Conservation (phyloP, 2,113 vertebrate species). For the Oryzias celebensis region DNA sequence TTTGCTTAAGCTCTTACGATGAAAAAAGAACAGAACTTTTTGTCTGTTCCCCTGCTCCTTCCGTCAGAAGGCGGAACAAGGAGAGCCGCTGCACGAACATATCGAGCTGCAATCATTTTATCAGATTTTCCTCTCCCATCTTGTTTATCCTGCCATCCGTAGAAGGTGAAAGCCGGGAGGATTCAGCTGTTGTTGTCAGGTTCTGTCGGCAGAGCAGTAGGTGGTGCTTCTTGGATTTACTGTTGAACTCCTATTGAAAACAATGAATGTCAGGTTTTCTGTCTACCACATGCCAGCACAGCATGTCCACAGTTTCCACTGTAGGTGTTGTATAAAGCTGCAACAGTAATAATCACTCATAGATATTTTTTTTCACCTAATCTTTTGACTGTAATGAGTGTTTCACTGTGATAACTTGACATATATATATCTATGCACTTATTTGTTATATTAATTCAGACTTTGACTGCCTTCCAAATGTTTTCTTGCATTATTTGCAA, state of each 20-base stretch:
- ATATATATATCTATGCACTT: neutral
- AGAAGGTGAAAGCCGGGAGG: conserved; percentile 30
- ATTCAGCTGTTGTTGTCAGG: conserved; percentile 45
- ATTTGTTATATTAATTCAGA: neutral
- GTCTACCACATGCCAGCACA: conserved; percentile 26
- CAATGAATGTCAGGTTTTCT: conserved; percentile 42
- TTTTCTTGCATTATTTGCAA: neutral
- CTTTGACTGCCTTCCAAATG: neutral
- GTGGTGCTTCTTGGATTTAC: conserved; percentile 51
- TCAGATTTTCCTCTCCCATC: conserved; percentile 13
- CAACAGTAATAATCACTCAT: neutral
- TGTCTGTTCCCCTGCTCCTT: neutral
- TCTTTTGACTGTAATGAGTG: neutral
- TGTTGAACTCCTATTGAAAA: conserved; percentile 39
- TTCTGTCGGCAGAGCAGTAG: conserved; percentile 43
- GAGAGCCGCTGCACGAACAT: conserved; percentile 22
- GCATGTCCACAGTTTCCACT: neutral
- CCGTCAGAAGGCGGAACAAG: conserved; percentile 3
- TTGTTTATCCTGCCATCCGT: conserved; percentile 36
- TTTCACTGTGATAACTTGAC: neutral
- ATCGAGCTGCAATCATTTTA: conserved; percentile 33
- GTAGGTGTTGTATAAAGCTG: neutral
- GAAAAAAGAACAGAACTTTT: neutral
- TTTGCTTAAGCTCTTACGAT: neutral
- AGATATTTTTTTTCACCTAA: neutral